These are phyloP conservation scores for Gryllus longicercus DNA, from an alignment of 2,888 invertebrate species.

Conservation along the genomic window DNA sequence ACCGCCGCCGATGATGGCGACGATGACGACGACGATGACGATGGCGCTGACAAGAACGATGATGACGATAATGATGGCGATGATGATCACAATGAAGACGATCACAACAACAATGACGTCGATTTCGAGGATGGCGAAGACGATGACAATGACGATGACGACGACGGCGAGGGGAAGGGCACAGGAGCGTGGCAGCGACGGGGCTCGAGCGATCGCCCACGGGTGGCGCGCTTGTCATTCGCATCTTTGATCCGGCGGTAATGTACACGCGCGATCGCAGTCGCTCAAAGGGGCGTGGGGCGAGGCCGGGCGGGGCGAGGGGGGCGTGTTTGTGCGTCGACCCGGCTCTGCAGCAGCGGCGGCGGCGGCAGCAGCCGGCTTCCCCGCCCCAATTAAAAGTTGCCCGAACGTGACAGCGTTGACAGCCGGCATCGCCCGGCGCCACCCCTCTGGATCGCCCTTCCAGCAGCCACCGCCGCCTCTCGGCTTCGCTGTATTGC, in stretches of 20 bases:
- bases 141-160: too few relatives aligned
- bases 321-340: not conserved
- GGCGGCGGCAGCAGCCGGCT: not conserved
- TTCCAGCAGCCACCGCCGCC: not conserved
- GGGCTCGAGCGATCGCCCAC: not conserved
- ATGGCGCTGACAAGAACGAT: too few relatives aligned
- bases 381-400: constrained; percentile 10
- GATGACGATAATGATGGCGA: too few relatives aligned
- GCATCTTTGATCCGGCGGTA: not conserved
- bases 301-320: not conserved
- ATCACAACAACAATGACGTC: too few relatives aligned
- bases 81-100: too few relatives aligned
- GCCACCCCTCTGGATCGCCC: not conserved
- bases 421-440: not conserved
- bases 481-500: not conserved
- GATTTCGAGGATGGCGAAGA: too few relatives aligned
- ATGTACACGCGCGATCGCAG: constrained; percentile 8
- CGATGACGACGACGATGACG: too few relatives aligned
- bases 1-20: too few relatives aligned
- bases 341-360: not conserved
- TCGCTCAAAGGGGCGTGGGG: not conserved
- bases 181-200: not conserved
- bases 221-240: not conserved
- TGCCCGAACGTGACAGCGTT: not conserved
- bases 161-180: too few relatives aligned